Conservation (phyloP, 2,888 invertebrate species). For the Dynastes hyllus region DNA sequence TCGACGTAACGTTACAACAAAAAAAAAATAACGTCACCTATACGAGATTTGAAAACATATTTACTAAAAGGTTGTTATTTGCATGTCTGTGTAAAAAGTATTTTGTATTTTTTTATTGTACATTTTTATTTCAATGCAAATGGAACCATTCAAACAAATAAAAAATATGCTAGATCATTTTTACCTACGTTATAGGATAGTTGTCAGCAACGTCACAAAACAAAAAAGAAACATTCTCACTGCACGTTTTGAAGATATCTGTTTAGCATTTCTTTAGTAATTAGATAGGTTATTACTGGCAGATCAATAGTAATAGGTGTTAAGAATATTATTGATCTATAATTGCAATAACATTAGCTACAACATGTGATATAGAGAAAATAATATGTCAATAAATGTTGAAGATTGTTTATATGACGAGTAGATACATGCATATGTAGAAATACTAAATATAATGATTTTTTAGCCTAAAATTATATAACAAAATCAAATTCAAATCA, state of each 20-base stretch:
- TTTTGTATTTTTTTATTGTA: neutral
- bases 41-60: conserved; percentile 26
- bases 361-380: too few species aligned
- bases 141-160: neutral
- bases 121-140: neutral
- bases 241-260: neutral
- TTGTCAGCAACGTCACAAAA: neutral
- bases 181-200: neutral
- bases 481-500: too few species aligned
- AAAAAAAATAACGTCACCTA: conserved; percentile 9
- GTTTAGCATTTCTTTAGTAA: conserved; percentile 15
- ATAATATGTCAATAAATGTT: too few species aligned
- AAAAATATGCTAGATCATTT: conserved; percentile 11
- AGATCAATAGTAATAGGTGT: too few species aligned
- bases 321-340: too few species aligned
- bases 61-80: conserved; percentile 18
- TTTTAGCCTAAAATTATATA: too few species aligned
- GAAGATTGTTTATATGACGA: too few species aligned
- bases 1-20: neutral
- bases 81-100: conserved; percentile 8
- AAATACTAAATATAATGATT: too few species aligned
- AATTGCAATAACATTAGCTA: too few species aligned
- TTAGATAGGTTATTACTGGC: neutral
- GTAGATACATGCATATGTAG: too few species aligned
- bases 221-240: neutral